These are phyloP conservation scores for Tipula vernalis DNA, from an alignment of 2,888 invertebrate genomes.

Conservation along the genomic window DNA sequence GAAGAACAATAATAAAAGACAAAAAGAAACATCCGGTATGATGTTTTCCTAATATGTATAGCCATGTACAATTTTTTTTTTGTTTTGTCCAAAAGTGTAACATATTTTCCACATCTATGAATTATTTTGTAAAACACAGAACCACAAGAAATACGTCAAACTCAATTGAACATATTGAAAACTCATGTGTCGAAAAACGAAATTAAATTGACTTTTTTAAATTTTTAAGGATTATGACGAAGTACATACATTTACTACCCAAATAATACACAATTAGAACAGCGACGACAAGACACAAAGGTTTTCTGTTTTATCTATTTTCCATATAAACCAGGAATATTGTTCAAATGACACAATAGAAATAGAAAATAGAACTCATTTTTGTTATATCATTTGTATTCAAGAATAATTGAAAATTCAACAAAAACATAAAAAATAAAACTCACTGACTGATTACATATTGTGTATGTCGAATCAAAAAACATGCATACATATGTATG, in stretches of 20 bases:
- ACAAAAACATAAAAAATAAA: not conserved
- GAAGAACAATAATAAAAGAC: not conserved
- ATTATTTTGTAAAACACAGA: not conserved
- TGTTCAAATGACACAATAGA: not conserved
- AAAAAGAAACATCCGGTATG: not conserved
- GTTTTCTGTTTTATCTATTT: not conserved
- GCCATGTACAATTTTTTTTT: not conserved
- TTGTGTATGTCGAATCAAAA: not conserved
- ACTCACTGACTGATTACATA: not conserved
- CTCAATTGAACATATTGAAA: not conserved
- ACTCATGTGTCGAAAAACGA: not conserved
- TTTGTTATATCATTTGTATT: not conserved
- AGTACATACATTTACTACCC: no score
- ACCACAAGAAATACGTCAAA: not conserved
- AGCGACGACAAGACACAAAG: not conserved
- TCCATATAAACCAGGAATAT: not conserved
- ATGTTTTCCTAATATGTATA: not conserved
- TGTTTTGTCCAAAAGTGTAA: not conserved
- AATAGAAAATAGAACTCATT: not conserved
- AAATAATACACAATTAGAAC: not conserved
- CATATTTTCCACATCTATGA: not conserved
- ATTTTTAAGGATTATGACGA: not conserved
- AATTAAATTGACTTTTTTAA: not conserved
- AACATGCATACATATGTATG: not conserved
- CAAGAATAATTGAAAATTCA: not conserved